Base-by-base conservation (phyloP, 2,797 vertebrate genomes). In the Sphenopsis melanotis region DNA sequence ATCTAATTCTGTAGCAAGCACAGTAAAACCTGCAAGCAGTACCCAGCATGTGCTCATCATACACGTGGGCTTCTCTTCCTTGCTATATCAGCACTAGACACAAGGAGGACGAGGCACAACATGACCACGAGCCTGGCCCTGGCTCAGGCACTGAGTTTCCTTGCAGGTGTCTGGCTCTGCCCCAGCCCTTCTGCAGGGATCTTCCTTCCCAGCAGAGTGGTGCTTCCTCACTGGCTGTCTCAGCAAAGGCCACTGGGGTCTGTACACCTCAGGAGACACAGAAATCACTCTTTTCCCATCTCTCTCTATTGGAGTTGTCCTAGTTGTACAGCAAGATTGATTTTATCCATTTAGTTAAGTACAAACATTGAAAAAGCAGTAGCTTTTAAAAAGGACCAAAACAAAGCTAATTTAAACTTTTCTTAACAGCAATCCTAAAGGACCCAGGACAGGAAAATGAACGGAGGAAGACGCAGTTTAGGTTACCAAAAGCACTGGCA, bases 401-500 rank as follows among this genome's bases (percentile, higher is more conserved):
- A 17, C 4, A 90, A 66, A 80, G 24, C 32, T 69, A 69, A 78
- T 83, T 72, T 69, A 81, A 91, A 79, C 32, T 18, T 91, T 78
- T 76, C 50, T 82, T 83, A 83, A 29, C 6, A 75, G 15, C 34
- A 63, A 5, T 80, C 8, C 50, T 72, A 41, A 93, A 87, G 41
- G 55, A 81, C 10, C 2, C 5, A 79, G 37, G 26, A 55, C 21
- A 71, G 30, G 56, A 85, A 87, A 91, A 90, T 42, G 53, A 83
- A 96, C 55, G 46, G 77, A 37, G 68, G 68, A 84, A 65, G 23
- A 39, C 65, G 44, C 41, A 64, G 55, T 80, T 87, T 68, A 85
- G 79, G 20, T 87, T 88, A 94, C 69, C 19, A 91, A 84, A 92
- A 95, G 69, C 60, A 42, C 15, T 89, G 56, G 63, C 70, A 95